These are phyloP conservation scores for Galerucella pusilla DNA, from an alignment of 2,888 invertebrate species.

Conservation along the genomic window DNA sequence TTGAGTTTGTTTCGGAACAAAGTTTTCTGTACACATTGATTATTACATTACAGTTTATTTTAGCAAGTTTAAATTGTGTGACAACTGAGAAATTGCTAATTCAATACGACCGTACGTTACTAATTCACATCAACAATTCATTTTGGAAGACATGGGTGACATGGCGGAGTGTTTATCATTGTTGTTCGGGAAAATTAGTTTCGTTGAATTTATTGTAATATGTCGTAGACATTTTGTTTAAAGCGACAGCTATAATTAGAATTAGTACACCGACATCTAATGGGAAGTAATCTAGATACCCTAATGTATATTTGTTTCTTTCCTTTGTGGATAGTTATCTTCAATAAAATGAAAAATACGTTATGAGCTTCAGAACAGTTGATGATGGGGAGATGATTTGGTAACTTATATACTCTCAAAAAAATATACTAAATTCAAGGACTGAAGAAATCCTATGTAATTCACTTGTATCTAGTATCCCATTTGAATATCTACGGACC, in stretches of 20 bases:
- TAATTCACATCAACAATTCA: constrained; percentile 7
- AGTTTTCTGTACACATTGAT: background rate
- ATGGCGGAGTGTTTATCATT: background rate
- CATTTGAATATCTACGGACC: too few relatives aligned
- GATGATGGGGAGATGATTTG: too few relatives aligned
- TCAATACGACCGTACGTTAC: background rate
- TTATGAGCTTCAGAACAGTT: too few relatives aligned
- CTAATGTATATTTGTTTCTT: too few relatives aligned
- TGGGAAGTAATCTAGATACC: background rate
- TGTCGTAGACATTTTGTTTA: background rate
- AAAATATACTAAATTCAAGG: too few relatives aligned
- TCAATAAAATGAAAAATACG: too few relatives aligned
- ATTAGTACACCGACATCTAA: background rate
- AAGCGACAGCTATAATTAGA: background rate
- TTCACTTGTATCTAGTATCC: too few relatives aligned
- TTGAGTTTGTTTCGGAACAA: background rate
- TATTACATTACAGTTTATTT: background rate
- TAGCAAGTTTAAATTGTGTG: background rate
- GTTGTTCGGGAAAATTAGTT: background rate
- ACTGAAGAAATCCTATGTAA: too few relatives aligned
- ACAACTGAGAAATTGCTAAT: constrained; percentile 7
- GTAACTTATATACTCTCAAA: too few relatives aligned
- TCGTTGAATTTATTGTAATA: background rate
- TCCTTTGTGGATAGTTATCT: too few relatives aligned
- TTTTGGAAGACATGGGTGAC: background rate